A percentile compares a stretch with the other conserved stretches of the same genome.
These are phyloP conservation scores for Thripadectes ignobilis DNA, from an alignment of 2,797 vertebrate species.

Conservation along the genomic window DNA sequence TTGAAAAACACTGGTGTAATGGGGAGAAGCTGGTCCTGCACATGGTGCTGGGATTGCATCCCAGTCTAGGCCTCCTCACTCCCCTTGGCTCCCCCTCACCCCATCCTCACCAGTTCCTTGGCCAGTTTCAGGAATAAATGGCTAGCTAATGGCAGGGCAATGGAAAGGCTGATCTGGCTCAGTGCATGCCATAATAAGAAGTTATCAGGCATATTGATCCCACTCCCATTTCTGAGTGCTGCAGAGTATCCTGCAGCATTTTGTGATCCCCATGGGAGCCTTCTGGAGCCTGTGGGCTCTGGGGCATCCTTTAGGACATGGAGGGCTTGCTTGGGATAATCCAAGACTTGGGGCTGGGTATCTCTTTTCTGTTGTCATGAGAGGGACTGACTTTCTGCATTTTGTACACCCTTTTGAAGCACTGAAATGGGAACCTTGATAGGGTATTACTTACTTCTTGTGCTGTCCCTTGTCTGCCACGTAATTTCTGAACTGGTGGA, in stretches of 20 bases:
- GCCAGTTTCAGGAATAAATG: not conserved
- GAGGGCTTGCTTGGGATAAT: not conserved
- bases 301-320: not conserved
- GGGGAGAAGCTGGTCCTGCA: not conserved
- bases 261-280: not conserved
- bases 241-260: not conserved
- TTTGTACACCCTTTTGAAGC: not conserved
- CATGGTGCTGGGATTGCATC: not conserved
- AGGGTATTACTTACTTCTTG: not conserved
- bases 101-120: not conserved
- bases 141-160: not conserved
- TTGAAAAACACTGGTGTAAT: not conserved
- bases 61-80: fast-evolving
- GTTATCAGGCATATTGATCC: not conserved
- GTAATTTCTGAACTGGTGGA: not conserved
- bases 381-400: not conserved
- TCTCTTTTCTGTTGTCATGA: not conserved
- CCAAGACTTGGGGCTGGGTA: not conserved
- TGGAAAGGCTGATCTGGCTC: not conserved
- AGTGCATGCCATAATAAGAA: fast-evolving
- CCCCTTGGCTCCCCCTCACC: not conserved
- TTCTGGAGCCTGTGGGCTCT: not conserved
- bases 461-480: not conserved
- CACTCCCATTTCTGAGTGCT: not conserved
- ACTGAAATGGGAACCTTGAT: not conserved